phyloP scores from a whole-genome alignment of 2,113 vertebrate genomes.

The Podilymbus podiceps region DNA sequence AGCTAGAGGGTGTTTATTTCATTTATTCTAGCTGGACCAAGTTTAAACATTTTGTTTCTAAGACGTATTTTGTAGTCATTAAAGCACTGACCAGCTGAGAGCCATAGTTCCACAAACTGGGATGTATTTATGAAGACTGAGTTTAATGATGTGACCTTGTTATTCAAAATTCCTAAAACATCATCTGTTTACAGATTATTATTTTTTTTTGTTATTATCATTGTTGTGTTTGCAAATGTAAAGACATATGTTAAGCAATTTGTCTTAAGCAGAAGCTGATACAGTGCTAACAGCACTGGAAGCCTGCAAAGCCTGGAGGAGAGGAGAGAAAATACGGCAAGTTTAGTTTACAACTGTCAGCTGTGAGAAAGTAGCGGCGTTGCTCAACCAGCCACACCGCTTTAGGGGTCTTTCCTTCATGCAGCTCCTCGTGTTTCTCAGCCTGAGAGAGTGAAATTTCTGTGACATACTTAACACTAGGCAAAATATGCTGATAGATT shows the following conservation, averaged over 20 bases:
- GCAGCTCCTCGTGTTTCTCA: background rate
- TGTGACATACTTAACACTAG: background rate
- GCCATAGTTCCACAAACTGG: background rate
- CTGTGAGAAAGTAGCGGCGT: background rate
- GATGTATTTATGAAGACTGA: background rate
- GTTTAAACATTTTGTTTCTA: background rate
- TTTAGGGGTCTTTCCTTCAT: background rate
- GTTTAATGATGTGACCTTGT: background rate
- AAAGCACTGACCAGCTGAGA: background rate
- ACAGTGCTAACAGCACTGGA: background rate
- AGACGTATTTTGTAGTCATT: background rate
- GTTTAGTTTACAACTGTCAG: background rate
- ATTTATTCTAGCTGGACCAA: background rate
- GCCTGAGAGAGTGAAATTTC: background rate
- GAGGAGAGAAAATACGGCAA: background rate
- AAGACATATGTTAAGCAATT: background rate
- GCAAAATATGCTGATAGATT: background rate
- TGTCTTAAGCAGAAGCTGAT: background rate
- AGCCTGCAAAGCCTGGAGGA: background rate
- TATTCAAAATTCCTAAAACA: background rate
- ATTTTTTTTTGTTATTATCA: background rate
- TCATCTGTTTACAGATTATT: background rate
- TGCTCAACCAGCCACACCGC: background rate
- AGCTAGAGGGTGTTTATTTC: background rate
- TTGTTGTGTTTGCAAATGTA: background rate